A percentile compares a stretch with the other conserved stretches of the same genome.
Conservation (phyloP, 2,113 vertebrate species). For the Prunella himalayana region DNA sequence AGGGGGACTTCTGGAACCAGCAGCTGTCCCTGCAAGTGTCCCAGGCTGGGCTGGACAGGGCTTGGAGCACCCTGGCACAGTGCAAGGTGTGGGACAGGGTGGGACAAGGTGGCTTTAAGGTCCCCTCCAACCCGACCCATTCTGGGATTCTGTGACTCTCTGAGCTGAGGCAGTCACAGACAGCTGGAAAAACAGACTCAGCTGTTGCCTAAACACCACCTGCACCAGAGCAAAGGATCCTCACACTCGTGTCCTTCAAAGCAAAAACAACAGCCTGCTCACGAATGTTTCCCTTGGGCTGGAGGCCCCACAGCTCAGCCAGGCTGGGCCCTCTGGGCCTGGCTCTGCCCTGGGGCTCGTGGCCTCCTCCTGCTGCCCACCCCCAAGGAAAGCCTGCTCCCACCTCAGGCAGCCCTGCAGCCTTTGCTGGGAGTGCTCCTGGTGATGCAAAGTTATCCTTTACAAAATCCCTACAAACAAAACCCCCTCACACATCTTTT, state of each 20-base stretch:
- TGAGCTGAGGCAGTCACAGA: neutral
- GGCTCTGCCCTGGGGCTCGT: neutral
- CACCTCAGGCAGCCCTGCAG: neutral
- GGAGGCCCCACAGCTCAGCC: neutral
- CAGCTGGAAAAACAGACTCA: constrained; percentile 51
- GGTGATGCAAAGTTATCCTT: neutral
- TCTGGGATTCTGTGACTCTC: neutral
- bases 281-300: neutral
- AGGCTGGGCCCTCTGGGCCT: neutral
- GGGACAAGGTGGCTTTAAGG: neutral
- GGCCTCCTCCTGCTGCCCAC: neutral
- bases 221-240: neutral
- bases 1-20: neutral
- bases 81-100: neutral
- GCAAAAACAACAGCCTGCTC: neutral
- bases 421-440: rapidly evolving
- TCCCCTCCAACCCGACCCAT: neutral
- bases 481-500: neutral
- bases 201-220: constrained; percentile 28
- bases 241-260: neutral
- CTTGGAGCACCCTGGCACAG: neutral
- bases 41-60: rapidly evolving
- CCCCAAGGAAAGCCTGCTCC: neutral
- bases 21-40: neutral
- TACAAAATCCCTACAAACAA: neutral